Conservation (phyloP, 2,797 vertebrate species). For the Numenius phaeopus region DNA sequence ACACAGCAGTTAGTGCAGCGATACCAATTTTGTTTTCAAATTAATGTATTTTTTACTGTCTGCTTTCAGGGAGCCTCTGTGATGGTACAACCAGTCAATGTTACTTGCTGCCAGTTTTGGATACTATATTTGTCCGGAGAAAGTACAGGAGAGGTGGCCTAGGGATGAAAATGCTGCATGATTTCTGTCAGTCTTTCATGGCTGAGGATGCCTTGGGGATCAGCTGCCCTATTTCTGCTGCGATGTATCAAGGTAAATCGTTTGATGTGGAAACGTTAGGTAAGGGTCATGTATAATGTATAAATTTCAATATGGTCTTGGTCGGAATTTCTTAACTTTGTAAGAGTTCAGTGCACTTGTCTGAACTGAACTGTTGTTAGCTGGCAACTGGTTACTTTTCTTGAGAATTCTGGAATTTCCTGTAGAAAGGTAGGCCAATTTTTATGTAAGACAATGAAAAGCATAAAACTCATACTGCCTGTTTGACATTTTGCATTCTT, state of each 20-base stretch:
- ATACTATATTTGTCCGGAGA: conserved; percentile 88
- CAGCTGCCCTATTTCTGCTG: conserved; percentile 87
- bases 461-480: not conserved
- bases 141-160: conserved; percentile 84
- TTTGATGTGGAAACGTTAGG: not conserved
- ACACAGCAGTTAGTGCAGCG: not conserved
- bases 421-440: not conserved
- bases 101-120: conserved; percentile 90
- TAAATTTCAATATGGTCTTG: not conserved
- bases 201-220: conserved; percentile 87
- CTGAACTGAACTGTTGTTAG: not conserved
- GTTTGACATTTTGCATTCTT: not conserved
- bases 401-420: conserved; percentile 10
- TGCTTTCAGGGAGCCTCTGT: conserved; percentile 86
- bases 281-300: conserved; percentile 21
- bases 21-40: not conserved
- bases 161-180: conserved; percentile 86
- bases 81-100: conserved; percentile 74
- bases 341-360: conserved; percentile 10
- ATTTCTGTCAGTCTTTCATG: conserved; percentile 87
- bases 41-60: not conserved
- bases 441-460: not conserved
- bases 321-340: not conserved
- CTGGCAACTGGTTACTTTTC: not conserved
- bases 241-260: conserved; percentile 88